Evolutionary conservation across 2,113 vertebrate species (phyloP).

Genomic region (Aphelocoma coerulescens): DNA sequence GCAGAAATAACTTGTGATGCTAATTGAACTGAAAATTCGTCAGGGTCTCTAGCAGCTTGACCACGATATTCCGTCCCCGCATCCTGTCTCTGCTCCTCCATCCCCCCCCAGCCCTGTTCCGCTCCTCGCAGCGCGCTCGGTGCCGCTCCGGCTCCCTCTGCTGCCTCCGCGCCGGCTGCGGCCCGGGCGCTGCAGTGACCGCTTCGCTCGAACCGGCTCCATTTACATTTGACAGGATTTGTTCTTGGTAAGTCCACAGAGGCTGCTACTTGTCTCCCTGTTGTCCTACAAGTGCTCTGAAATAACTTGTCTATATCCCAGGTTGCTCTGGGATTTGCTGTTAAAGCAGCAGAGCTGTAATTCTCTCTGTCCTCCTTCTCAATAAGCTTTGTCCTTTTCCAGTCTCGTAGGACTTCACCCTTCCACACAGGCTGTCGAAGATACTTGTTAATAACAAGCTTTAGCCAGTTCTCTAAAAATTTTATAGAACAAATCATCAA

Average conservation of each 20-base stretch:
- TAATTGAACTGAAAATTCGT: background rate
- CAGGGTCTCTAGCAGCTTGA: background rate
- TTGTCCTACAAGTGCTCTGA: background rate
- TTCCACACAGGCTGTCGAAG: background rate
- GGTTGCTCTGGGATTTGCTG: background rate
- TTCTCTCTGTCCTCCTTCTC: background rate
- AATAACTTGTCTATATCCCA: background rate
- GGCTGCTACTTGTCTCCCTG: background rate
- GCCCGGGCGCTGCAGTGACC: background rate
- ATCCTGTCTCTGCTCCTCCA: background rate
- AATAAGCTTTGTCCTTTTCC: background rate
- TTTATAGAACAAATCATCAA: background rate
- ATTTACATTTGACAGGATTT: background rate
- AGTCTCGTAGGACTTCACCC: background rate
- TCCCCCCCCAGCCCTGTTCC: background rate
- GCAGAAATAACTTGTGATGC: background rate
- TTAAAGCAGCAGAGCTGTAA: background rate
- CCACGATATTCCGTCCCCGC: rapidly evolving
- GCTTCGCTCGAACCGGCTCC: background rate
- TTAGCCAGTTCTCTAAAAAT: background rate
- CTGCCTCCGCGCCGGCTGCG: background rate
- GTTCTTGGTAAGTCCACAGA: background rate
- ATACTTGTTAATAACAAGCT: background rate
- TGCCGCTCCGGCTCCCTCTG: slow-evolving; percentile 65
- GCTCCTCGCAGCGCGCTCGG: background rate